Percentiles rank a stretch among this genome's conserved stretches.
phyloP scores from a whole-genome alignment of 2,113 vertebrate species.

The Piprites chloris region DNA sequence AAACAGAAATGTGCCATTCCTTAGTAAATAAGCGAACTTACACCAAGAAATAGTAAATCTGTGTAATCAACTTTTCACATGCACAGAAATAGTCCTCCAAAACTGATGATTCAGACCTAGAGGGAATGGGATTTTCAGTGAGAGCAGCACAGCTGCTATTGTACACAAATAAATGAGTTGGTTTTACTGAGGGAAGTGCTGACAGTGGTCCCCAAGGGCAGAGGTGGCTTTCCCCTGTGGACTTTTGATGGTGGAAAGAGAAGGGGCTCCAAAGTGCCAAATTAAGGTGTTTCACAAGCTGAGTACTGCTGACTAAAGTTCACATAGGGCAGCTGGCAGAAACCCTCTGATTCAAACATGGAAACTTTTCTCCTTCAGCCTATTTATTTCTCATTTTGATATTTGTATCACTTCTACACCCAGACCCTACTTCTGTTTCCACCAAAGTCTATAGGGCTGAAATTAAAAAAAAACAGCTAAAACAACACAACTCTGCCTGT shows the following conservation, averaged over 20 bases:
- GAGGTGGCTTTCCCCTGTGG: not conserved
- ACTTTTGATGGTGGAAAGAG: not conserved
- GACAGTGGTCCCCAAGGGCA: not conserved
- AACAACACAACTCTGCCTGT: not conserved
- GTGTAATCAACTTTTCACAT: not conserved
- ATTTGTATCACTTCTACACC: not conserved
- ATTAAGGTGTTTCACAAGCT: not conserved
- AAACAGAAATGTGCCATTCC: not conserved
- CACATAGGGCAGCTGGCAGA: not conserved
- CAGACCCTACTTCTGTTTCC: not conserved
- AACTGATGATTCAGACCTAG: not conserved
- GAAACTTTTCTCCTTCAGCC: not conserved
- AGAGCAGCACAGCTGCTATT: not conserved
- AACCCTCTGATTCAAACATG: not conserved
- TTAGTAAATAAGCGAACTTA: not conserved
- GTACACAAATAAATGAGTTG: not conserved
- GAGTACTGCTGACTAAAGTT: not conserved
- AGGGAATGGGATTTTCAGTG: not conserved
- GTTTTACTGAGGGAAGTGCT: not conserved
- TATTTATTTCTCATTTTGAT: not conserved
- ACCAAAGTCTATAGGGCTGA: not conserved
- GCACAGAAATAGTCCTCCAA: not conserved
- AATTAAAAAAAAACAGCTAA: not conserved
- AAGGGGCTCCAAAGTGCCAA: not conserved
- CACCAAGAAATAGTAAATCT: not conserved